These are phyloP conservation scores for Tolmerus cingulatus DNA, from an alignment of 2,888 invertebrate genomes.

Conservation along the genomic window DNA sequence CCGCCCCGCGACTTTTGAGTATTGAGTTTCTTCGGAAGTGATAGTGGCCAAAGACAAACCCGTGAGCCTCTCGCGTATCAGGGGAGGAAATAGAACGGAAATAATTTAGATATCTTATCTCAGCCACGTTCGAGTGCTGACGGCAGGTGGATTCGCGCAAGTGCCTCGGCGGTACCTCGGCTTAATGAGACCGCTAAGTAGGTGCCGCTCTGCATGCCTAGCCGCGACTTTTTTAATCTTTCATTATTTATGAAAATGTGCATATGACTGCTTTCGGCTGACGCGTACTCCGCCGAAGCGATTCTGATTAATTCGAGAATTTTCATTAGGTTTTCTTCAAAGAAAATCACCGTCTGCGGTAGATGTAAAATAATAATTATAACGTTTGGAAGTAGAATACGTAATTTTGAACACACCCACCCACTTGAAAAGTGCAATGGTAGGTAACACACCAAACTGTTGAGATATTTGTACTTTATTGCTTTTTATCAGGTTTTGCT, in stretches of 20 bases:
- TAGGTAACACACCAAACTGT: too few relatives aligned
- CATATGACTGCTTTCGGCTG: not conserved
- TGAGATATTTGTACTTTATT: too few relatives aligned
- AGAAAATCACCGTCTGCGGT: not conserved
- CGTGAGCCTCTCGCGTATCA: slow-evolving; percentile 10
- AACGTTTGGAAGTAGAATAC: too few relatives aligned
- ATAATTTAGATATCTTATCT: slow-evolving; percentile 30
- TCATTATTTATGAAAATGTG: not conserved
- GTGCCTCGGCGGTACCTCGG: not conserved
- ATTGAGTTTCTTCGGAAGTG: slow-evolving; percentile 10
- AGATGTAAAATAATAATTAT: not conserved
- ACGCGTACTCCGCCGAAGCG: not conserved
- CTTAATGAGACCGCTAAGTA: not conserved
- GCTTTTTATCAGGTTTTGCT: too few relatives aligned
- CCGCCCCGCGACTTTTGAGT: not conserved
- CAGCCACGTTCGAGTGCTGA: slow-evolving; percentile 11
- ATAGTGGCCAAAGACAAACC: not conserved
- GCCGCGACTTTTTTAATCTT: not conserved
- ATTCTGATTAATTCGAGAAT: not conserved
- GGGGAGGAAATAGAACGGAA: slow-evolving; percentile 25
- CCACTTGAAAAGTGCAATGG: not conserved
- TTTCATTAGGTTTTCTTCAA: not conserved
- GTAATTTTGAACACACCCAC: not conserved
- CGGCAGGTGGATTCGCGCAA: slow-evolving; percentile 14
- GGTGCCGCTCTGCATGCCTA: not conserved